Evolutionary conservation across 2,888 invertebrate species (phyloP).

Genomic region (Drosophila fulvimacula): DNA sequence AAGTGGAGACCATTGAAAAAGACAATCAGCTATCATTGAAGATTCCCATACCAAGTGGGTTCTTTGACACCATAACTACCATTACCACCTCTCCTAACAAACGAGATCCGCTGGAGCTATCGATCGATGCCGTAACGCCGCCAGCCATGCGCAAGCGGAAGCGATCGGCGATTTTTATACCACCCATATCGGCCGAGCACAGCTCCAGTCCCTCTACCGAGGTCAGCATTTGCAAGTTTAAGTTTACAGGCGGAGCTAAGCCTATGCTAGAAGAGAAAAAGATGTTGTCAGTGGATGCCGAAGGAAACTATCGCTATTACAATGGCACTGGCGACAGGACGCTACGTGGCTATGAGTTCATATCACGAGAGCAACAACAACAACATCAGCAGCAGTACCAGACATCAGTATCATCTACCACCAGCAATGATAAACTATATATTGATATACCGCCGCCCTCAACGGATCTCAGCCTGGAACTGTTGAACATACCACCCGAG

Average conservation of each 20-base stretch:
- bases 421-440: slow-evolving; percentile 84
- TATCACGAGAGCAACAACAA: slow-evolving; percentile 88
- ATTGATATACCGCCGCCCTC: slow-evolving; percentile 83
- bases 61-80: slow-evolving; percentile 58
- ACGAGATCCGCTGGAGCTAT: slow-evolving; percentile 39
- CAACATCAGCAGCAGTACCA: slow-evolving; percentile 35
- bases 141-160: slow-evolving; percentile 84
- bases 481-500: slow-evolving; percentile 83
- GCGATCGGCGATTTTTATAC: slow-evolving; percentile 93
- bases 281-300: slow-evolving; percentile 95
- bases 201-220: slow-evolving; percentile 92
- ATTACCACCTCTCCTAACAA: slow-evolving; percentile 21
- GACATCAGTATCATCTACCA: slow-evolving; percentile 12
- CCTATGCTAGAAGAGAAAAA: slow-evolving; percentile 96
- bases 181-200: slow-evolving; percentile 91
- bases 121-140: slow-evolving; percentile 59
- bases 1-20: slow-evolving; percentile 83
- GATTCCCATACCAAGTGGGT: slow-evolving; percentile 81
- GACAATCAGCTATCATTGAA: slow-evolving; percentile 84
- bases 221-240: slow-evolving; percentile 96
- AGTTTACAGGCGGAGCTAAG: slow-evolving; percentile 95
- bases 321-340: slow-evolving; percentile 92
- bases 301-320: slow-evolving; percentile 94
- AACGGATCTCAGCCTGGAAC: slow-evolving; percentile 82
- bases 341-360: slow-evolving; percentile 89